Evolutionary conservation across 2,888 invertebrate genomes (phyloP).

Genomic region (Priocnemis perturbator): DNA sequence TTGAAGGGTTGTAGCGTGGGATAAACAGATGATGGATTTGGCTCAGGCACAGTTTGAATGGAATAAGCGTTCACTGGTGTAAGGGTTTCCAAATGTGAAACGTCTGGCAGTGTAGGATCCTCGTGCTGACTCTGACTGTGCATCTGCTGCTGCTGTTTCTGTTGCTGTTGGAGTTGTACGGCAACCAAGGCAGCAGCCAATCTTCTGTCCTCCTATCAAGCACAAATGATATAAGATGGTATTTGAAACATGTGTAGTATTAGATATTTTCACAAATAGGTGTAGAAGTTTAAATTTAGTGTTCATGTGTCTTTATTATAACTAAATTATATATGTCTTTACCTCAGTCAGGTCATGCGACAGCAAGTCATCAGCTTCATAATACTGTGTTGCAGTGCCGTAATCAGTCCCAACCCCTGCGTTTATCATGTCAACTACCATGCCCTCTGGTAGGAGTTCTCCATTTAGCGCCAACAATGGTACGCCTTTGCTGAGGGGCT

Average conservation of each 20-base stretch:
- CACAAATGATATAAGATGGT: conserved; percentile 15
- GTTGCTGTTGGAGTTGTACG: conserved; percentile 80
- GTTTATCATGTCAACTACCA: conserved; percentile 74
- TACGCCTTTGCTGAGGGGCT: conserved; percentile 68
- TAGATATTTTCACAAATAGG: no score
- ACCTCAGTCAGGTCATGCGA: conserved; percentile 71
- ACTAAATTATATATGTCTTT: conserved; percentile 20
- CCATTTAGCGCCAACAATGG: conserved; percentile 70
- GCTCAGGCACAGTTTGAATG: conserved; percentile 68
- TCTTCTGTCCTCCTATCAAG: conserved; percentile 77
- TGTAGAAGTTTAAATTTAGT: no score
- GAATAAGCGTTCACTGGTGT: conserved; percentile 69
- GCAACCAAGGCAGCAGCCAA: conserved; percentile 80
- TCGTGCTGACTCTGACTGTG: conserved; percentile 67
- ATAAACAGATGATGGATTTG: conserved; percentile 64
- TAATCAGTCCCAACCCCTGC: conserved; percentile 70
- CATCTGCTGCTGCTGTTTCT: conserved; percentile 77
- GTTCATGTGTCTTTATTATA: no score
- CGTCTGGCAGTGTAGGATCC: conserved; percentile 66
- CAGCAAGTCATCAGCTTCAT: conserved; percentile 70
- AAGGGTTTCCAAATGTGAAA: conserved; percentile 66
- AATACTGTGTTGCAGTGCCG: conserved; percentile 67
- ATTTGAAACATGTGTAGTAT: no score
- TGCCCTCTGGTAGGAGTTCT: conserved; percentile 71
- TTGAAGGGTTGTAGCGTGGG: conserved; percentile 66